These are phyloP conservation scores for Bombus cullumanus DNA, from an alignment of 1,140 invertebrate genomes.

Conservation along the genomic window DNA sequence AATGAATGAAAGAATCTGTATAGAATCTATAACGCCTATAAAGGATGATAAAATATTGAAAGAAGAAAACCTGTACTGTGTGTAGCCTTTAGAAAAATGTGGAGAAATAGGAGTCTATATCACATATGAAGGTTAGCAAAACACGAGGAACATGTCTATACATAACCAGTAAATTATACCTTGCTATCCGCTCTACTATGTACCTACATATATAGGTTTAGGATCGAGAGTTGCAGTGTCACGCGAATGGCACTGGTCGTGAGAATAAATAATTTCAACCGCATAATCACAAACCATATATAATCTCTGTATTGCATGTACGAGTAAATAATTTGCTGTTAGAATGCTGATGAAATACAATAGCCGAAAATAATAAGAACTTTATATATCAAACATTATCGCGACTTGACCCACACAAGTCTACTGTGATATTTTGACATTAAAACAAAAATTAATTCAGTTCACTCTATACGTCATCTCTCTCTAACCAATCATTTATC, in stretches of 20 bases:
- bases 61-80: no score
- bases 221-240: background rate
- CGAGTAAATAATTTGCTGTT: background rate
- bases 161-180: background rate
- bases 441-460: background rate
- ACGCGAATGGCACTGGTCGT: background rate
- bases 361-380: background rate
- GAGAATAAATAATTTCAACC: slow-evolving; percentile 11
- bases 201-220: background rate
- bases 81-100: background rate
- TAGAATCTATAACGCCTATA: background rate
- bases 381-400: background rate
- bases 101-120: background rate
- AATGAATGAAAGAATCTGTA: no score
- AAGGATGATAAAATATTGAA: background rate
- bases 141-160: background rate
- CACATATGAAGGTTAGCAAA: background rate
- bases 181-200: background rate
- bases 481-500: background rate
- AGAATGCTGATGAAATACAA: background rate
- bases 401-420: no score
- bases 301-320: background rate
- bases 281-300: slow-evolving; percentile 9
- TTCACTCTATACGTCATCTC: no score
- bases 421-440: background rate